Percentiles rank a stretch among this genome's conserved stretches.
Conservation (phyloP, 2,797 vertebrate species). For the Capromys pilorides region DNA sequence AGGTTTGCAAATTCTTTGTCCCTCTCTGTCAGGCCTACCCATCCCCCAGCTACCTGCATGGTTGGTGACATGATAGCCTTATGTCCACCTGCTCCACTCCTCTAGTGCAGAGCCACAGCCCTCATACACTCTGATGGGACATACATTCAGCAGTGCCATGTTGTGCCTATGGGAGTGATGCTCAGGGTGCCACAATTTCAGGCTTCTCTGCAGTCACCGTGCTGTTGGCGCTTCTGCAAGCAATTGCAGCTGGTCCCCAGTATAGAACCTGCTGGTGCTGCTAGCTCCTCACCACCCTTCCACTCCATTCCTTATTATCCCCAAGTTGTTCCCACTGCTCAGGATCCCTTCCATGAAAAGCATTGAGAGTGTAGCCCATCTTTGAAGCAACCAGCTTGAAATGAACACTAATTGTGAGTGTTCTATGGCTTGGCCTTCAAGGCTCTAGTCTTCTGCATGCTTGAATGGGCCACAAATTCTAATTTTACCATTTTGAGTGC, state of each 20-base stretch:
- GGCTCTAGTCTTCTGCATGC: neutral
- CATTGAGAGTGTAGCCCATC: neutral
- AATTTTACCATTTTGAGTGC: neutral
- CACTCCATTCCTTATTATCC: neutral
- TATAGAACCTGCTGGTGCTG: neutral
- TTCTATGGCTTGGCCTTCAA: neutral
- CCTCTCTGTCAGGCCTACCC: neutral
- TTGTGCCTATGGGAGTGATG: neutral
- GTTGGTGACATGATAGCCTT: neutral
- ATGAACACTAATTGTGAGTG: neutral
- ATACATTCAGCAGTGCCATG: neutral
- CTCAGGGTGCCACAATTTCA: neutral
- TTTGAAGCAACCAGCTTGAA: neutral
- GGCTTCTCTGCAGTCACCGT: neutral
- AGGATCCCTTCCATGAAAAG: neutral
- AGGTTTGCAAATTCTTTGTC: neutral
- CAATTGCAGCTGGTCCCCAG: neutral
- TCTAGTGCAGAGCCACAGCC: neutral
- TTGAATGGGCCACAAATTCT: neutral
- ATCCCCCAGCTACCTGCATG: neutral
- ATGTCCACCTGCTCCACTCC: neutral
- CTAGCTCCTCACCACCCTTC: neutral
- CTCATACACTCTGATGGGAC: neutral
- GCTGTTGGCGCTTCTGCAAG: neutral
- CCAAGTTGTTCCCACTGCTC: neutral